Base-by-base conservation (phyloP, 2,797 vertebrate species). In the Prunella strophiata region DNA sequence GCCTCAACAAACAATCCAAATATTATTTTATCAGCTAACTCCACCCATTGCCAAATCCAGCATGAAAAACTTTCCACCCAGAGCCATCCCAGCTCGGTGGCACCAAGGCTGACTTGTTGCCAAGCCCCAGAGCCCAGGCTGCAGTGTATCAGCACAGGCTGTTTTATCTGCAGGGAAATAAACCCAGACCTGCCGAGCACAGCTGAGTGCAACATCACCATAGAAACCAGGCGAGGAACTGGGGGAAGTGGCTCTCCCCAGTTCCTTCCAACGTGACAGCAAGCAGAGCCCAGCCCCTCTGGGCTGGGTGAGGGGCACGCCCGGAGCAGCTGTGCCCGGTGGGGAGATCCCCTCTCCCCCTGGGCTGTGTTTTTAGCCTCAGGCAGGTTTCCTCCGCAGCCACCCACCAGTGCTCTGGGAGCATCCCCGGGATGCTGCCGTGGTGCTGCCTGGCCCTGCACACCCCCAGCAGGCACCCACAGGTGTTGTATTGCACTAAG, bases 201-300 rank as follows among this genome's bases (percentile, higher is more conserved):
- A 93, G 91, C 95, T 97, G 93, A 94, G 93, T 96, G 96, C 96
- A 97, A 96, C 93, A 97, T 99, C 98, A 82, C 98, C 98, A 98
- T 98, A 98, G 98, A 98, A 98, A 98, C 98, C 95, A 85, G 96
- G 97, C 51, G 0, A 75, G 97, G 97, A 96, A 71, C 94, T 94
- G 97, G 98, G 95, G 96, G 97, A 98, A 96, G 95, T 70, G 97
- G 94, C 96, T 97, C 96, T 97, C 42, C 76, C 93, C 93, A 93
- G 98, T 97, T 98, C 93, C 96, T 97, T 94, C 94, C 95, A 96
- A 57, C 78, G 43, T 78, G 96, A 96, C 96, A 93, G 93, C 77
- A 67, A 89, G 81, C 95, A 81, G 77, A 78, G 75, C 82, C 73
- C 76, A 32, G 70, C 55, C 63, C 19, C 61, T 61, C 47, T 2